A percentile compares a stretch with the other conserved stretches of the same genome.
phyloP scores from a whole-genome alignment of 2,113 vertebrate species.

The Trachemys scripta region DNA sequence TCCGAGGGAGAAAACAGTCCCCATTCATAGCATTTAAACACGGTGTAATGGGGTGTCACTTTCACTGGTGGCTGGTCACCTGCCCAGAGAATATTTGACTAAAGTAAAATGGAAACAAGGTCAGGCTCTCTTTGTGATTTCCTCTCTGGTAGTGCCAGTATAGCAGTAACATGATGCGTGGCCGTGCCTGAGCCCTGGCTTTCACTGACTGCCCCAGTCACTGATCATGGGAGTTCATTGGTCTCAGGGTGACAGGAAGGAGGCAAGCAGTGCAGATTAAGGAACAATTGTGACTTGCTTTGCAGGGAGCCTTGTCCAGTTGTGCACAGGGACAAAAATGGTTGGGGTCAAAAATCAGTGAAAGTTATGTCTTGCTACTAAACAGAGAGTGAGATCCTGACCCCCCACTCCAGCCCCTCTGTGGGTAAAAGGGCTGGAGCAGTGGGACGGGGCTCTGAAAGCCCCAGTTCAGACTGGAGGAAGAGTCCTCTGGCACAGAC shows the following conservation, averaged over 20 bases:
- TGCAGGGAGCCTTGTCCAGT: background rate
- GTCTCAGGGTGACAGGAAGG: accelerated
- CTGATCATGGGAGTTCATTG: too few species aligned
- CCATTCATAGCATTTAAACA: background rate
- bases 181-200: too few species aligned
- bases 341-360: background rate
- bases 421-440: background rate
- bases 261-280: background rate
- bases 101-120: background rate
- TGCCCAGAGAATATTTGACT: background rate
- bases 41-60: too few species aligned
- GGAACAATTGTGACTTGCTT: background rate
- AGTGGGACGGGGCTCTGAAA: background rate
- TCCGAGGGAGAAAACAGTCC: accelerated
- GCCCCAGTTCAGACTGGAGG: background rate
- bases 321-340: background rate
- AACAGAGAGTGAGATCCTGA: background rate
- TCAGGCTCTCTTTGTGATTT: background rate
- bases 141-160: too few species aligned
- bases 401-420: background rate
- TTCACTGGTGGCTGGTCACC: background rate
- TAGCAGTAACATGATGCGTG: background rate
- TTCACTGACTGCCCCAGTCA: background rate
- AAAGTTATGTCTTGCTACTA: background rate
- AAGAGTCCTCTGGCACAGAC: background rate